Evolutionary conservation across 2,113 vertebrate species (phyloP), one percentile per base, ranked within the genome.

Genomic region (Pteruthius melanotis): DNA sequence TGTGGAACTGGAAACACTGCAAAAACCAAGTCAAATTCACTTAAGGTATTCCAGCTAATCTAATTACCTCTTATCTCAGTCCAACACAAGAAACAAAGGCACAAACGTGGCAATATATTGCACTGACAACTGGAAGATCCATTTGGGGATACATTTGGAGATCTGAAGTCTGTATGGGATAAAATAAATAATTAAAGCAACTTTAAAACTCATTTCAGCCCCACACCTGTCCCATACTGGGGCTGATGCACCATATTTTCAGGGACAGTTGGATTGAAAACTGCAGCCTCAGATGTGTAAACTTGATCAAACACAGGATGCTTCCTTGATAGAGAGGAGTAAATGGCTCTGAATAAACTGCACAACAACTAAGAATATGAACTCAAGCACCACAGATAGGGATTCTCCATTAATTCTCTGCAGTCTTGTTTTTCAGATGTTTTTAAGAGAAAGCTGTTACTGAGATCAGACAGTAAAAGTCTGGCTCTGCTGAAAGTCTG

Each of bases 61-160:
- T 88, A 86, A 94, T 96, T 93, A 84, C 49, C 20, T 75, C 79
- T 94, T 97, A 90, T 94, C 92, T 81, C 27, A 2, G 31, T 26
- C 53, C 76, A 83, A 28, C 64, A 90, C 72, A 70, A 94, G 91
- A 95, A 94, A 91, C 27, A 91, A 93, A 91, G 74, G 57, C 87
- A 87, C 57, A 78, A 70, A 83, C 0, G 0, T 44, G 54, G 50
- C 21, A 66, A 64, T 56, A 60, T 15, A 92, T 13, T 64, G 44
- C 2, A 1, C 79, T 78, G 75, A 80, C 71, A 96, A 91, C 28
- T 65, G 40, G 39, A 86, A 94, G 81, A 89, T 83, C 47, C 31
- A 11, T 13, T 69, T 69, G 54, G 39, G 54, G 27, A 68, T 59
- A 40, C 28, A 66, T 59, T 10, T 77, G 54, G n/a, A 52, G 42